Base-by-base conservation (phyloP, 2,113 vertebrate genomes). In the Leptocoma aspasia region DNA sequence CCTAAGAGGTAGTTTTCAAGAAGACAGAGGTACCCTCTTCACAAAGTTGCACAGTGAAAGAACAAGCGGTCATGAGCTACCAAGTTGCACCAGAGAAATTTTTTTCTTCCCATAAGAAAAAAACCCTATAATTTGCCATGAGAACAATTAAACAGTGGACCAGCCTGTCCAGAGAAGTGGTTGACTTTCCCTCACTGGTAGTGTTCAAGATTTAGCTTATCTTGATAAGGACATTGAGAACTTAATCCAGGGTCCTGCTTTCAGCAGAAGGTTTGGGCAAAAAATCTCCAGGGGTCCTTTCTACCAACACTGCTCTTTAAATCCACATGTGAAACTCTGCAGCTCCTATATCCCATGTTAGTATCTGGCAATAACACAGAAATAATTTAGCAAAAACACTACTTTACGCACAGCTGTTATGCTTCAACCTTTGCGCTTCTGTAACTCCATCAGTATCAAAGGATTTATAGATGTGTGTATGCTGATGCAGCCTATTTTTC, bases 121-220 rank as follows among this genome's bases (percentile, higher is more conserved):
- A 28, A 33, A 0, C 1, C 5, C 27, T 50, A 16, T 37, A 70
- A 26, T 45, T 84, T 73, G 26, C n/a, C 60, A 70, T 0, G 0
- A 78, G 23, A 75, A 44, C 23, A 94, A 69, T 37, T 81, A 31
- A 85, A 56, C 27, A 59, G 16, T 13, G 21, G 18, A 53, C 54
- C 12, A 52, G 23, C 8, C 4, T 61, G 12, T 61, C 56, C 61
- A 82, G 23, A 73, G 21, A 69, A 69, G 50, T 9, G 10, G n/a
- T 26, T 37, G 15, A 73, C 33, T 61, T 65, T 11, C 35, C 35
- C 50, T 35, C n/a, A 17, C 14, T 44, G 17, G 11, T 33, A 82
- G 20, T 28, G n/a, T n/a, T 57, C n/a, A 80, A 59, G 35, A 17
- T n/a, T 76, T 49, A 39, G 1, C 16, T 76, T 72, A 84, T 24